Conservation (phyloP, 1,140 invertebrate species). For the Sycobia sp. region DNA sequence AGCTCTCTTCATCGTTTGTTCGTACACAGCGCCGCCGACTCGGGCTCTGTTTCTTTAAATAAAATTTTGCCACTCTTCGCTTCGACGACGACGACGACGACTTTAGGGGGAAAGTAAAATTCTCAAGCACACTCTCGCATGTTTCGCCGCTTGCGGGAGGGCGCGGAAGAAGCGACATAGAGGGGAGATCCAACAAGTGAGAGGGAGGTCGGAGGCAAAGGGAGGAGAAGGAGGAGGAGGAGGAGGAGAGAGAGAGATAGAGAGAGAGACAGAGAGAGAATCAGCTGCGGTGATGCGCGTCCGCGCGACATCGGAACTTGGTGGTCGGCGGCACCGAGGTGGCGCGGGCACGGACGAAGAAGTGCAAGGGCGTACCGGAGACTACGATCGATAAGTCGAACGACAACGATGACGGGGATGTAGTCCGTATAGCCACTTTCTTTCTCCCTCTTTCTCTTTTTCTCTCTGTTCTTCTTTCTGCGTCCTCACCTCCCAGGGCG, state of each 20-base stretch:
- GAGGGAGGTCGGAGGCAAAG: not conserved
- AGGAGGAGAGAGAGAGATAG: not conserved
- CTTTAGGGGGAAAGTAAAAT: too few relatives aligned
- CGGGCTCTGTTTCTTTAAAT: conserved; percentile 18
- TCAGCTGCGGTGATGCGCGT: not conserved
- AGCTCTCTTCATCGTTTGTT: not conserved
- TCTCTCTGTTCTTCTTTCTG: too few relatives aligned
- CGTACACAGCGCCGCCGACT: not conserved
- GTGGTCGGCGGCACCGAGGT: not conserved
- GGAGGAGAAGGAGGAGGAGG: not conserved
- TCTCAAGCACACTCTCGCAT: too few relatives aligned
- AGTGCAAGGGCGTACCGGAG: conserved; percentile 4
- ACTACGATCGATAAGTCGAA: conserved; percentile 1
- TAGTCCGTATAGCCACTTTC: too few relatives aligned
- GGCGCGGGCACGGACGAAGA: not conserved
- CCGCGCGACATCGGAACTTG: not conserved
- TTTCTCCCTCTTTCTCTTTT: too few relatives aligned
- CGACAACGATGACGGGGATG: not conserved
- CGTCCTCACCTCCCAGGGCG: too few relatives aligned
- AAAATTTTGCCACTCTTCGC: conserved; percentile 12
- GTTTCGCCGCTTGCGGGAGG: too few relatives aligned
- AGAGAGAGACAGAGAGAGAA: not conserved
- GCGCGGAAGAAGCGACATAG: too few relatives aligned
- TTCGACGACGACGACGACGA: too few relatives aligned
- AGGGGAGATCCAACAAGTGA: too few relatives aligned